These are phyloP conservation scores for Drosophila subsilvestris DNA, from an alignment of 2,888 invertebrate species.

Conservation along the genomic window DNA sequence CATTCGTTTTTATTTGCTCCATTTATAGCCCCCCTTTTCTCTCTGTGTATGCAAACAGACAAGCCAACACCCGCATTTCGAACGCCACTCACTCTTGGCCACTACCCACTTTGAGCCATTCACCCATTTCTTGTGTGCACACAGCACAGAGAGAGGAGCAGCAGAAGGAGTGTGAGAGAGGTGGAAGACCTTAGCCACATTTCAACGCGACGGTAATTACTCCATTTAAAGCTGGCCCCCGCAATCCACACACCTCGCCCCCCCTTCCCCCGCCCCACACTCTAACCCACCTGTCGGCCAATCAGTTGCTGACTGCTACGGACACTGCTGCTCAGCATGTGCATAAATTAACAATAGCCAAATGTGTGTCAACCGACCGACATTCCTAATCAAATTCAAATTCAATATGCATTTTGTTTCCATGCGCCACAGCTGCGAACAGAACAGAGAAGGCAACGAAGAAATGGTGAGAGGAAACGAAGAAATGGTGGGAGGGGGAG, in stretches of 20 bases:
- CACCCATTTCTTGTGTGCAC: slow-evolving; percentile 65
- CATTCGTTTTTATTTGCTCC: too few relatives aligned
- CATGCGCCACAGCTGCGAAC: slow-evolving; percentile 13
- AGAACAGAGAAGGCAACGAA: not conserved
- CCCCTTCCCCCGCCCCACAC: not conserved
- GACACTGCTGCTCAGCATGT: slow-evolving; percentile 28
- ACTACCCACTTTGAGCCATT: slow-evolving; percentile 48
- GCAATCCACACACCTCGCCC: not conserved
- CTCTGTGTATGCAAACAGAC: slow-evolving; percentile 18
- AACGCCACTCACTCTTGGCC: slow-evolving; percentile 52
- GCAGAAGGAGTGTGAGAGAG: slow-evolving; percentile 12
- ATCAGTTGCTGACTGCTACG: slow-evolving; percentile 37
- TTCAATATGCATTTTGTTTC: slow-evolving; percentile 61
- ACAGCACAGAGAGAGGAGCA: slow-evolving; percentile 17
- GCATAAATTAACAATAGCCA: slow-evolving; percentile 59
- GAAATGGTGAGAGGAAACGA: not conserved
- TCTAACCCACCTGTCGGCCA: slow-evolving; percentile 31
- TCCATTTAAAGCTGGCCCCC: slow-evolving; percentile 55
- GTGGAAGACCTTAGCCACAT: slow-evolving; percentile 20
- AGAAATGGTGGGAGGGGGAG: not conserved
- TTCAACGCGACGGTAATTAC: slow-evolving; percentile 65
- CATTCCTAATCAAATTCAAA: slow-evolving; percentile 56
- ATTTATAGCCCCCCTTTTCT: not conserved
- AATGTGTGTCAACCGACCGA: slow-evolving; percentile 39
- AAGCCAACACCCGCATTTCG: slow-evolving; percentile 34